Percentiles rank a stretch among this genome's conserved stretches.
Evolutionary conservation across 2,888 invertebrate genomes (phyloP).

Genomic region (Drosophila maculinotata): DNA sequence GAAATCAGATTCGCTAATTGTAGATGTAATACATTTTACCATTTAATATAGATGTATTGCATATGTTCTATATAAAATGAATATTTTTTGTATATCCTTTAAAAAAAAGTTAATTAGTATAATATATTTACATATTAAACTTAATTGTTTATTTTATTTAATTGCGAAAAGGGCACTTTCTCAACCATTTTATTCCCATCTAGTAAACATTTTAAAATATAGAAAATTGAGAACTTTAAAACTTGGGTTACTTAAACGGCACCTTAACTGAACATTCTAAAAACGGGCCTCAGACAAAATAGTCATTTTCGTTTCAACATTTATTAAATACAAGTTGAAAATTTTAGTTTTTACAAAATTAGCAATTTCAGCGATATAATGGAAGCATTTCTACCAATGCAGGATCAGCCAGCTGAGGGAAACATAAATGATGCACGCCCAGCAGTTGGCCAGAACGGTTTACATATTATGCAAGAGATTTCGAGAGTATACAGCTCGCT

Average conservation of each 20-base stretch:
- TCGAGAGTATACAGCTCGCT: background rate
- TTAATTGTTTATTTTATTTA: too few species aligned
- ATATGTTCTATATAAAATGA: background rate
- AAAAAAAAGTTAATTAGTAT: too few species aligned
- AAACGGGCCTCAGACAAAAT: background rate
- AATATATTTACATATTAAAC: too few species aligned
- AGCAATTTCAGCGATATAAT: slow-evolving; percentile 3
- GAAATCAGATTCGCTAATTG: slow-evolving; percentile 23
- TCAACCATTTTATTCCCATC: too few species aligned
- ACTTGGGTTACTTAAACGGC: too few species aligned
- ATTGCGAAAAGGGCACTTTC: too few species aligned
- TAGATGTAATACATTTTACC: background rate
- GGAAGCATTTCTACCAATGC: slow-evolving; percentile 25
- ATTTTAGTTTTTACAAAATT: background rate
- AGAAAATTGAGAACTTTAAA: too few species aligned
- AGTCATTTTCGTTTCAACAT: slow-evolving; percentile 6
- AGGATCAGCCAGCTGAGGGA: background rate
- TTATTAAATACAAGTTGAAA: slow-evolving; percentile 2
- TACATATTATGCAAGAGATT: background rate
- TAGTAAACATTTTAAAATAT: too few species aligned
- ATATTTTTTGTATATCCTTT: background rate
- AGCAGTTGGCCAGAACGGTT: background rate
- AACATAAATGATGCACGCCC: background rate
- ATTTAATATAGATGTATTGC: background rate
- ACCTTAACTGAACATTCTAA: too few species aligned